phyloP scores from a whole-genome alignment of 2,113 vertebrate genomes.

The Nannospalax galili region DNA sequence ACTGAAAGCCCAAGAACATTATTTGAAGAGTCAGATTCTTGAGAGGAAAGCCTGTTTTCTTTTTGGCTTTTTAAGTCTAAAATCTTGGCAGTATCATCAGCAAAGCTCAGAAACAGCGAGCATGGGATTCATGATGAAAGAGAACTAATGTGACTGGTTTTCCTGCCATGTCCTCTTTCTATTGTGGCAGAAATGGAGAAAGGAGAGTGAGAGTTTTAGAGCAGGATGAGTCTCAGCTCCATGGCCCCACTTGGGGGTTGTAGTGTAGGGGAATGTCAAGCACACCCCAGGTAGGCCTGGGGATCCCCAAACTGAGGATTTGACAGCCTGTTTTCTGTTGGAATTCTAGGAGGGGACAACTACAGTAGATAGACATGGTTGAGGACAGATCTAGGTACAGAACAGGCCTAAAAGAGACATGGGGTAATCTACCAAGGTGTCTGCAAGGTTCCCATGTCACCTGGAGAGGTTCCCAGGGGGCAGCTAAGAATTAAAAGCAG shows the following conservation, averaged over 20 bases:
- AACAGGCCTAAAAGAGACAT: neutral
- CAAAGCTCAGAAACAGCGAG: conserved; percentile 17
- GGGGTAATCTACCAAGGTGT: neutral
- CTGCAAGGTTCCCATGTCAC: neutral
- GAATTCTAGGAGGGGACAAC: neutral
- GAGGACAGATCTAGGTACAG: neutral
- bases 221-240: neutral
- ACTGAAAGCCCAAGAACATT: neutral
- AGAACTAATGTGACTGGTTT: neutral
- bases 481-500: neutral
- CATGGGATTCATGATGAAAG: neutral
- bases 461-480: neutral
- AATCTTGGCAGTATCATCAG: neutral
- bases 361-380: neutral
- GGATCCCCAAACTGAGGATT: neutral
- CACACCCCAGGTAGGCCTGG: neutral
- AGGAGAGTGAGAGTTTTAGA: neutral
- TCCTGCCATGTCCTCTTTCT: neutral
- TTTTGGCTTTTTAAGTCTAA: conserved; percentile 15
- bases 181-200: neutral
- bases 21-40: conserved; percentile 8
- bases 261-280: neutral
- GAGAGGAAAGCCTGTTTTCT: neutral
- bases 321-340: neutral
- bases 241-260: neutral